Base-by-base conservation (phyloP, 2,888 invertebrate species). In the Andrena flavipes region DNA sequence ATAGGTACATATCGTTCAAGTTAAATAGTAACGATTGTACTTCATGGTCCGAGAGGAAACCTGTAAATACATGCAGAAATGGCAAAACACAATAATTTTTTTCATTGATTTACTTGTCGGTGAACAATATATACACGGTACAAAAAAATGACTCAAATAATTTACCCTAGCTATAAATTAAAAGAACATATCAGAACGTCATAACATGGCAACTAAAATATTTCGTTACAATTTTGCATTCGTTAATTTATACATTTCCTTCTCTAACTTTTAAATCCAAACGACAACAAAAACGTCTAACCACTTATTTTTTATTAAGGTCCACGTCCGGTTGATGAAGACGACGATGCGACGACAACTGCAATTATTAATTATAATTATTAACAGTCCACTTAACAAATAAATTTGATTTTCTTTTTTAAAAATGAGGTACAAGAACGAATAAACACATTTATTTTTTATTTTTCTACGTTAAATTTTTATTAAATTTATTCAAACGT, bases 281-380 rank as follows among this genome's bases (percentile, higher is more conserved):
- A 68, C 20, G 68, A 26, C 54, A 35, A 54, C 68, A 68, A 63
- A 68, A 70, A 59, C n/a, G 30, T n/a, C 29, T 33, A 68, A 70
- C 33, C 56, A 35, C 48, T 88, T 90, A 90, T 64, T 90, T 75
- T 30, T 81, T 77, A 62, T 86, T 88, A 49, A 84, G 65, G 16
- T 87, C 85, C 68, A 76, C 35, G 51, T 89, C 86, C 60, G 76
- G 82, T 33, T 86, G 83, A 67, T 85, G 85, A 13, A 81, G 74
- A 33, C 85, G 90, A 60, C 89, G 89, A 70, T 89, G 85, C 6
- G 88, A 88, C 29, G 87, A 84, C 63, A 92, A 74, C 91, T 91
- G 89, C n/a, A 90, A 88, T 63, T 23, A 63, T 63, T 56, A 65
- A 79, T 35, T 1, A 20, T n/a, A 56, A 20, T 56, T 20, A 56